Evolutionary conservation across 2,113 vertebrate species (phyloP).

Genomic region (Apus apus): DNA sequence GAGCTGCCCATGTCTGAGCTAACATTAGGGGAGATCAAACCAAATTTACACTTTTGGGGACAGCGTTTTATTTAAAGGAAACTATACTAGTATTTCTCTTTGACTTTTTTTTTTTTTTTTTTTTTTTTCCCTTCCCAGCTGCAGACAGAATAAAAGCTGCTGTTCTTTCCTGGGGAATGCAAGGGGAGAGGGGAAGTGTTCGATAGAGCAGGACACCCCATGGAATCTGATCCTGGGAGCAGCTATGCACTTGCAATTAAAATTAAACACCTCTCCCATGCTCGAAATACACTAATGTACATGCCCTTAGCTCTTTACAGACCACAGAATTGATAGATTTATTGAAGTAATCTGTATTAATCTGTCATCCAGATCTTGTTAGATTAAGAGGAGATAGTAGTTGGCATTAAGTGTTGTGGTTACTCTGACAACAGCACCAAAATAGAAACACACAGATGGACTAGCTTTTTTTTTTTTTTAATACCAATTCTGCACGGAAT

Average conservation of each 20-base stretch:
- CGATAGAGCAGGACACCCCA: background rate
- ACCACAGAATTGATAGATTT: background rate
- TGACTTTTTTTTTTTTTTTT: background rate
- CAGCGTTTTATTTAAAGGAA: background rate
- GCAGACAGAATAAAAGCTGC: background rate
- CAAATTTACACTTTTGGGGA: background rate
- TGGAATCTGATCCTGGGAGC: background rate
- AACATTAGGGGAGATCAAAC: background rate
- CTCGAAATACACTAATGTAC: background rate
- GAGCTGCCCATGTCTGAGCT: background rate
- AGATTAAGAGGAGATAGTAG: background rate
- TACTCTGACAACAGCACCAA: constrained; percentile 5
- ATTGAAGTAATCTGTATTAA: background rate
- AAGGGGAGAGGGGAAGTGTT: background rate
- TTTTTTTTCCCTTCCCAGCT: background rate
- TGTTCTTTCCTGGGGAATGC: background rate
- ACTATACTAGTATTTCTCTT: background rate
- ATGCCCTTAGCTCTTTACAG: background rate
- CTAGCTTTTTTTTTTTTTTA: background rate
- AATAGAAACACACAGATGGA: constrained; percentile 28
- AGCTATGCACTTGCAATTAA: background rate
- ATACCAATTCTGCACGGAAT: background rate
- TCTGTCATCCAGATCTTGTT: background rate
- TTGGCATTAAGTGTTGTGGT: background rate
- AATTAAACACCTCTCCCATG: background rate